A percentile compares a stretch with the other conserved stretches of the same genome.
phyloP scores from a whole-genome alignment of 37 sponge, comb jelly and placozoan genomes.

The Diacarnus erythraeanus region DNA sequence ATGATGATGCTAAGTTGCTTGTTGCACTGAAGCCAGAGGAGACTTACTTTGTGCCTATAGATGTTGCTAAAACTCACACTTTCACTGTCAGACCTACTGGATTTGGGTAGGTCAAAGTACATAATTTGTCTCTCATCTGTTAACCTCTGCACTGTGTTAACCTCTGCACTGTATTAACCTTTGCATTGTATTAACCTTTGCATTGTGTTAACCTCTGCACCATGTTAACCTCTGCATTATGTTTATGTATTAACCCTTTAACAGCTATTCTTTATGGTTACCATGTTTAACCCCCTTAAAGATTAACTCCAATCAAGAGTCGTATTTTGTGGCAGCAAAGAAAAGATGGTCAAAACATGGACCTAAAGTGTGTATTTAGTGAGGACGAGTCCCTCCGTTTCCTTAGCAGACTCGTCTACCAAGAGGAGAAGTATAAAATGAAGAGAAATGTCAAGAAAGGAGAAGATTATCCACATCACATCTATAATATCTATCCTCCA shows the following conservation, averaged over 20 bases:
- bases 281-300: background rate
- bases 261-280: too few species aligned
- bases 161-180: too few species aligned
- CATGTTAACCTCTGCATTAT: too few species aligned
- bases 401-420: constrained; percentile 15
- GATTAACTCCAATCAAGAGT: background rate
- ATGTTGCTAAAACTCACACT: background rate
- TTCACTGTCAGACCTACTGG: constrained; percentile 45
- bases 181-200: too few species aligned
- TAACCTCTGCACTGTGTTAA: too few species aligned
- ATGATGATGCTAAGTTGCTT: background rate
- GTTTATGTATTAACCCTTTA: too few species aligned
- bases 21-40: constrained; percentile 33
- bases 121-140: too few species aligned
- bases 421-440: constrained; percentile 55
- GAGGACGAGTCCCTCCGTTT: constrained; percentile 12
- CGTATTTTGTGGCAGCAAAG: constrained; percentile 18
- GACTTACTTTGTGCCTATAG: constrained; percentile 47
- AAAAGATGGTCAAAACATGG: constrained; percentile 4
- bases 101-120: constrained; percentile 27
- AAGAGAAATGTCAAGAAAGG: constrained; percentile 10
- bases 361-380: constrained; percentile 13
- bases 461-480: constrained; percentile 58
- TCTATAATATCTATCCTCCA: constrained; percentile 72
- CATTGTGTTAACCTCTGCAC: too few species aligned